Evolutionary conservation across 2,113 vertebrate genomes (phyloP), one percentile per base, ranked within the genome.

Genomic region (Clarias gariepinus): DNA sequence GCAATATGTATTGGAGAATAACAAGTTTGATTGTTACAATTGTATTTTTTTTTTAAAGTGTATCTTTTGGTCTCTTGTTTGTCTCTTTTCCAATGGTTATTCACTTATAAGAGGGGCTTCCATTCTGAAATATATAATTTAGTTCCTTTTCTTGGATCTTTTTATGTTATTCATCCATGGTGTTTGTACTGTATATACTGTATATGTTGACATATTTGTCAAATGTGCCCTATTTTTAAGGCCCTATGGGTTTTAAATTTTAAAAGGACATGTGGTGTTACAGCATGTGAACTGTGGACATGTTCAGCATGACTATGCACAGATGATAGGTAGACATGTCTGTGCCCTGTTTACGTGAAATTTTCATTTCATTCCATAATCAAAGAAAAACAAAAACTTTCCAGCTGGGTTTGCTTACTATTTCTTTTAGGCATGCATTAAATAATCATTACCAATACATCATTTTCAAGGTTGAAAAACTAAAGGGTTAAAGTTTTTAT

Each of bases 271-370:
- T 83, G 81, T 91, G 88, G 89, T 80, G 88, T 92, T 61, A 85
- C 76, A 96, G 96, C 96, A 97, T 96, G 97, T 94, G 91, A 90
- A 92, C 61, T 7, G 88, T 93, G 89, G 94, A 91, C 94, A 93
- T 92, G 91, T 92, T 83, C 86, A 76, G 94, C 94, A 90, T 90
- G 92, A 94, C 85, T 92, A 92, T 94, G 94, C 94, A 95, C 91
- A 90, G 88, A 84, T 92, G 91, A 94, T 64, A 58, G 3, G 90
- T 92, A 92, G 84, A 89, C 86, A 87, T 92, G 91, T 89, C 88
- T 91, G 91, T 86, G 55, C 84, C 76, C 74, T 88, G 88, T 92
- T 92, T 91, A 91, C 90, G 89, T 93, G 92, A 71, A 91, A 91
- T 81, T 84, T 85, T 83, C 66, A 2, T 21, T 88, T 88, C 89